These are phyloP conservation scores for Sebastes oblongus DNA, from an alignment of 2,797 vertebrate genomes.

Conservation along the genomic window DNA sequence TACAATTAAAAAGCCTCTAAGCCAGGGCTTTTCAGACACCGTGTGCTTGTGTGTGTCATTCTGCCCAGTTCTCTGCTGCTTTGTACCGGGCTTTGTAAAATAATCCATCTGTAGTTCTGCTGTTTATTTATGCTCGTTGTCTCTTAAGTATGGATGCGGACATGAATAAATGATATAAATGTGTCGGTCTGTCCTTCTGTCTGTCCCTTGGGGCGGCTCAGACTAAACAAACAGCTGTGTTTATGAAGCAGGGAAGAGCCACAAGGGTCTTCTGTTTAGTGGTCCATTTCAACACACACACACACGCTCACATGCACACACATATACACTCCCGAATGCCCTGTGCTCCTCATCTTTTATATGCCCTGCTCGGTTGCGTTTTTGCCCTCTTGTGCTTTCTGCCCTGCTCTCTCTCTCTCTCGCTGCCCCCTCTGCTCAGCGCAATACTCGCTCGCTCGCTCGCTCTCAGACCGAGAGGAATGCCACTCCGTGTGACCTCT, in stretches of 20 bases:
- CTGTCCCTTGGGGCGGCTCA: constrained; percentile 69
- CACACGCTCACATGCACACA: neutral
- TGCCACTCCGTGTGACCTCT: constrained; percentile 85
- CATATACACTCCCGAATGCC: constrained; percentile 33
- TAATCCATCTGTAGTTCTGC: constrained; percentile 46
- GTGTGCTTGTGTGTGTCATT: constrained; percentile 1
- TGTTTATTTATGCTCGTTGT: constrained; percentile 63
- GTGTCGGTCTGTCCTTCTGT: constrained; percentile 71
- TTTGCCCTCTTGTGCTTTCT: constrained; percentile 62
- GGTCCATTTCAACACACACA: constrained; percentile 62
- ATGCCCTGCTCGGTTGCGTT: constrained; percentile 60
- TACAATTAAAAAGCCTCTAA: constrained; percentile 7
- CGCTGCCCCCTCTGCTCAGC: constrained; percentile 22
- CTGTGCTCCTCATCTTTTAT: constrained; percentile 62
- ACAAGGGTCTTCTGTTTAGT: constrained; percentile 74
- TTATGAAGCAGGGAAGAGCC: constrained; percentile 73
- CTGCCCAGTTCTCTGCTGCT: constrained; percentile 1
- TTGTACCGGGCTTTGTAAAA: constrained; percentile 47
- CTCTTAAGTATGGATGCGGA: constrained; percentile 58
- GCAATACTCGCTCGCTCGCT: constrained; percentile 43
- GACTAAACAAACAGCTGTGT: constrained; percentile 81
- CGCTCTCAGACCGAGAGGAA: constrained; percentile 81
- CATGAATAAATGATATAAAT: constrained; percentile 77
- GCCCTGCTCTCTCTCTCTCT: constrained; percentile 29
- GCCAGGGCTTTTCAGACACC: neutral